Conservation (phyloP, 2,888 invertebrate genomes). For the Synergus itoensis region DNA sequence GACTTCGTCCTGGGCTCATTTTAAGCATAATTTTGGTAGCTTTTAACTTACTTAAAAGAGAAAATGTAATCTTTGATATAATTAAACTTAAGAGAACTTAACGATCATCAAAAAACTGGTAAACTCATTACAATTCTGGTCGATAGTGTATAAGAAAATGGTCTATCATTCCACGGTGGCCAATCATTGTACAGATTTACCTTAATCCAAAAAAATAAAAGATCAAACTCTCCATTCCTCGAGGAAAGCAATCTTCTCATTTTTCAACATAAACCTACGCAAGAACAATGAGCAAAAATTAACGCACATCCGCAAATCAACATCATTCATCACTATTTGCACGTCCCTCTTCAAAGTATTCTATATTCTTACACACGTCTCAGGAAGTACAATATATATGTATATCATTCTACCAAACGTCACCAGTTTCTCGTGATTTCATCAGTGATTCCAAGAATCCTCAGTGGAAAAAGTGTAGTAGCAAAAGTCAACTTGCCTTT, state of each 20-base stretch:
- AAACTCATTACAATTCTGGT: no score
- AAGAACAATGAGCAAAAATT: neutral
- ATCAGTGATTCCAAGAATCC: neutral
- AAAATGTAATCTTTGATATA: no score
- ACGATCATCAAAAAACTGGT: no score
- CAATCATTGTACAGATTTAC: no score
- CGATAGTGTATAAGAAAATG: no score
- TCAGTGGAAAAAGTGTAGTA: constrained; percentile 9
- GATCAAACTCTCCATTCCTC: neutral
- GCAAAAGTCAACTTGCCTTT: neutral
- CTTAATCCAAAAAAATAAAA: neutral
- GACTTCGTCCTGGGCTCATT: no score
- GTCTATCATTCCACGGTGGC: no score
- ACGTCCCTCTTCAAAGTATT: neutral
- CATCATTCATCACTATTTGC: neutral
- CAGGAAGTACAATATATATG: constrained; percentile 1
- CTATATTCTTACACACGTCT: neutral
- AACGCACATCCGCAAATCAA: neutral
- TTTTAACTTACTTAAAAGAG: no score
- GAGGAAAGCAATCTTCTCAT: neutral
- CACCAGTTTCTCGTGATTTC: constrained; percentile 10
- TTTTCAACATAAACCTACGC: neutral
- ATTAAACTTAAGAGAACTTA: no score
- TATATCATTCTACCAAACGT: neutral
- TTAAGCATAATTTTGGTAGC: no score